phyloP scores from a whole-genome alignment of 2,113 vertebrate genomes.

The Piaya cayana region DNA sequence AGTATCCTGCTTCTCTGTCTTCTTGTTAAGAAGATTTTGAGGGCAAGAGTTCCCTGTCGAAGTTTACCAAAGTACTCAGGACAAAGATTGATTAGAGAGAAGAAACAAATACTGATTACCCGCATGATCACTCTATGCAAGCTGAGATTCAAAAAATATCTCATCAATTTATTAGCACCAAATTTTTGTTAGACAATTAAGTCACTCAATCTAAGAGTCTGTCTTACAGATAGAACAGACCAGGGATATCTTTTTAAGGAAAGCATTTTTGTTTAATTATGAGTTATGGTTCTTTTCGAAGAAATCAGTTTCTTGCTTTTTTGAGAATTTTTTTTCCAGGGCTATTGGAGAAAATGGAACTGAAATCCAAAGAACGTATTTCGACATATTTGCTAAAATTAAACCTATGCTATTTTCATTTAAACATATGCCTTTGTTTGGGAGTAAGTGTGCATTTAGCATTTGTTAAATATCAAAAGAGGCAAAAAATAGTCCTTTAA shows the following conservation, averaged over 20 bases:
- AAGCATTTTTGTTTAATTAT: not conserved
- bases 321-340: not conserved
- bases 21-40: not conserved
- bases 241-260: not conserved
- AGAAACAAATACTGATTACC: slow-evolving; percentile 17
- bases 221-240: not conserved
- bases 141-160: not conserved
- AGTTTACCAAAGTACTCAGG: not conserved
- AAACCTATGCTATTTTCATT: not conserved
- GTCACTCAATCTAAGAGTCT: not conserved
- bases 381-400: not conserved
- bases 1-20: not conserved
- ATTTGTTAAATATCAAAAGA: not conserved
- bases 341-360: not conserved
- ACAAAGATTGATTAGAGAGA: not conserved
- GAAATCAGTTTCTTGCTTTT: not conserved
- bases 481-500: accelerated
- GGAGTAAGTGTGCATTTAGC: not conserved
- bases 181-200: not conserved
- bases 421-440: not conserved
- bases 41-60: not conserved
- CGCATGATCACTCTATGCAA: not conserved
- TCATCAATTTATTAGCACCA: not conserved
- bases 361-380: not conserved
- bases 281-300: not conserved